Evolutionary conservation across 2,113 vertebrate genomes (phyloP).

Genomic region (Serinus canaria): DNA sequence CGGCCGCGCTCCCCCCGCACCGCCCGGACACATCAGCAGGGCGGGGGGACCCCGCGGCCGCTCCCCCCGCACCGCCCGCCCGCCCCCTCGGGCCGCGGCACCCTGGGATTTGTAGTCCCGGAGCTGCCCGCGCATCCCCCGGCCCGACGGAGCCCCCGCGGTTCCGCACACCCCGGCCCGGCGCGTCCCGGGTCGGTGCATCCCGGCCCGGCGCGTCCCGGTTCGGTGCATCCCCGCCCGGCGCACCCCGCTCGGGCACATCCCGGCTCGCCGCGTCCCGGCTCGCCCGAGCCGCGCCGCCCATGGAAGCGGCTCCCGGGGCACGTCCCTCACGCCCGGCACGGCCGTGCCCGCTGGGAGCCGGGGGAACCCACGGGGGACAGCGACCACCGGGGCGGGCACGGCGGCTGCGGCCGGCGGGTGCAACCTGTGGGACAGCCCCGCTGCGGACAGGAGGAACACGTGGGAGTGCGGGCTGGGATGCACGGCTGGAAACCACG

Average conservation of each 20-base stretch:
- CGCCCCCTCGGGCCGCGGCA: neutral
- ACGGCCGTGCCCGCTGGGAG: neutral
- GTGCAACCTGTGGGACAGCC: too few species aligned
- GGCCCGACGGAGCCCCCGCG: neutral
- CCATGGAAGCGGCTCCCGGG: neutral
- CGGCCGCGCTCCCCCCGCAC: neutral
- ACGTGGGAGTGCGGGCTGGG: neutral
- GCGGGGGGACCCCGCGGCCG: neutral
- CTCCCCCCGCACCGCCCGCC: neutral
- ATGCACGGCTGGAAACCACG: neutral
- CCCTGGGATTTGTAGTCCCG: conserved; percentile 48
- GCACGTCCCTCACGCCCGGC: neutral
- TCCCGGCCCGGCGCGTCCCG: too few species aligned
- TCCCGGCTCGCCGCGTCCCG: neutral
- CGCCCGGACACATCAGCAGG: conserved; percentile 32
- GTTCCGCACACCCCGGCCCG: neutral
- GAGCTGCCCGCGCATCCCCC: neutral
- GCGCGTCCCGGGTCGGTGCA: accelerated
- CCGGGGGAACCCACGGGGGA: neutral
- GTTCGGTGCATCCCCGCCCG: too few species aligned
- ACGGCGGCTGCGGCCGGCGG: neutral
- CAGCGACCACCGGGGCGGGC: neutral
- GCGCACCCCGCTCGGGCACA: accelerated
- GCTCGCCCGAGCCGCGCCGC: neutral
- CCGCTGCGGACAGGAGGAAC: neutral